A percentile compares a stretch with the other conserved stretches of the same genome.
These are phyloP conservation scores for mouse (Mus musculus) DNA, from an alignment of 2,113 vertebrate species.

Conservation along the genomic window DNA sequence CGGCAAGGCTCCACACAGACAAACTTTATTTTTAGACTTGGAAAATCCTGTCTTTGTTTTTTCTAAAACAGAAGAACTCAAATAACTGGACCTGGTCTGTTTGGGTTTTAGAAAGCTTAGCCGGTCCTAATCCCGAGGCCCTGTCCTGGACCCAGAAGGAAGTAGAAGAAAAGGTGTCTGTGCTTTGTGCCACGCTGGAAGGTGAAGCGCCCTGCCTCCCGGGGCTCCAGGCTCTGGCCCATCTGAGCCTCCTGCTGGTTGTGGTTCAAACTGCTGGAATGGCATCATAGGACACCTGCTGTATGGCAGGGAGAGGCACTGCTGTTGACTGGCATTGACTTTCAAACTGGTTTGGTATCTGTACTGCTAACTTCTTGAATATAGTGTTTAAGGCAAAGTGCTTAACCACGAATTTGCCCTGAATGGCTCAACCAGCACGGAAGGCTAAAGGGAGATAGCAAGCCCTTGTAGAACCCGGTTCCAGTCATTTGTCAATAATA, in stretches of 20 bases:
- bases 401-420: constrained; percentile 32
- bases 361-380: constrained; percentile 56
- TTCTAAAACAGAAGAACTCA: constrained; percentile 63
- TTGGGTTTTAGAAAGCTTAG: constrained; percentile 50
- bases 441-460: constrained; percentile 47
- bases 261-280: neutral
- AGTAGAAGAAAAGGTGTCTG: constrained; percentile 34
- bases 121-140: constrained; percentile 47
- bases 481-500: constrained; percentile 52
- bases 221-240: constrained; percentile 1
- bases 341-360: constrained; percentile 43
- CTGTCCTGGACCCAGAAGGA: constrained; percentile 54
- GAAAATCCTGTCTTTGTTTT: constrained; percentile 73
- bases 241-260: constrained; percentile 65
- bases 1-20: constrained; percentile 14
- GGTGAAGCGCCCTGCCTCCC: constrained; percentile 34
- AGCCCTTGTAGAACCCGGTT: constrained; percentile 3
- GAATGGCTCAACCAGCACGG: constrained; percentile 52
- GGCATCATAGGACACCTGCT: constrained; percentile 64
- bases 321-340: constrained; percentile 59
- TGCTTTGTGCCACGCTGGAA: constrained; percentile 50
- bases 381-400: constrained; percentile 63
- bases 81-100: constrained; percentile 68
- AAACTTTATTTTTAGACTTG: constrained; percentile 75
- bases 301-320: neutral